These are phyloP conservation scores for Enteromius trimaculatus DNA, from an alignment of 2,797 vertebrate genomes.

Conservation along the genomic window DNA sequence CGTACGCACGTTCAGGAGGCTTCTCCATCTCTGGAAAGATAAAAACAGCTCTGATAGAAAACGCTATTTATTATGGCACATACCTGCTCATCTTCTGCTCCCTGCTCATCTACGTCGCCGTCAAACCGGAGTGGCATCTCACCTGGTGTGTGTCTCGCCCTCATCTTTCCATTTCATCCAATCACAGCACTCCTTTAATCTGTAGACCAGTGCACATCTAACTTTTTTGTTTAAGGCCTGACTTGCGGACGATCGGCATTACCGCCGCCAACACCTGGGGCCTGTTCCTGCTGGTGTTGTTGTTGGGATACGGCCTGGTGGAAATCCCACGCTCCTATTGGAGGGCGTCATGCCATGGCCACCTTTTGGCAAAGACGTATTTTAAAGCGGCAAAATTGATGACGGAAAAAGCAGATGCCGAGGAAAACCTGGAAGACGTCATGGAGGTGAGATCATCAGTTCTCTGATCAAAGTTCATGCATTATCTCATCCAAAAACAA, in stretches of 20 bases:
- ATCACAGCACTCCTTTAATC: not conserved
- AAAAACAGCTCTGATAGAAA: conserved; percentile 93
- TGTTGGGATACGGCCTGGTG: conserved; percentile 92
- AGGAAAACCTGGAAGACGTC: conserved; percentile 89
- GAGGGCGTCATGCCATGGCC: conserved; percentile 86
- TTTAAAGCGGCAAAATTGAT: conserved; percentile 92
- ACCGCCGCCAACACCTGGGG: conserved; percentile 96
- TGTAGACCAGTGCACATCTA: not conserved
- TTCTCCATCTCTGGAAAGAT: conserved; percentile 92
- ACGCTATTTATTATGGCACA: conserved; percentile 94
- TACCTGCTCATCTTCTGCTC: conserved; percentile 93
- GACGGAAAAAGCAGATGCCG: conserved; percentile 89
- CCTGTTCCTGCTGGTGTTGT: conserved; percentile 90
- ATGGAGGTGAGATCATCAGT: conserved; percentile 83
- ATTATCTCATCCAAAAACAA: not conserved
- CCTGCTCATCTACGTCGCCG: conserved; percentile 90
- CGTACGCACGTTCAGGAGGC: conserved; percentile 89
- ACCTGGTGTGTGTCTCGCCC: conserved; percentile 80
- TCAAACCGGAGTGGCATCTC: conserved; percentile 84
- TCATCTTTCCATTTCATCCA: not conserved
- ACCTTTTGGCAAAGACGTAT: conserved; percentile 89
- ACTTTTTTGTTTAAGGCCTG: conserved; percentile 68
- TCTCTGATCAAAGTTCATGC: not conserved
- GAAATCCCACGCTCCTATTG: conserved; percentile 93
- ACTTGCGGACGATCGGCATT: conserved; percentile 90